These are phyloP conservation scores for Ploceus nigricollis DNA, from an alignment of 2,113 vertebrate species.

Conservation along the genomic window DNA sequence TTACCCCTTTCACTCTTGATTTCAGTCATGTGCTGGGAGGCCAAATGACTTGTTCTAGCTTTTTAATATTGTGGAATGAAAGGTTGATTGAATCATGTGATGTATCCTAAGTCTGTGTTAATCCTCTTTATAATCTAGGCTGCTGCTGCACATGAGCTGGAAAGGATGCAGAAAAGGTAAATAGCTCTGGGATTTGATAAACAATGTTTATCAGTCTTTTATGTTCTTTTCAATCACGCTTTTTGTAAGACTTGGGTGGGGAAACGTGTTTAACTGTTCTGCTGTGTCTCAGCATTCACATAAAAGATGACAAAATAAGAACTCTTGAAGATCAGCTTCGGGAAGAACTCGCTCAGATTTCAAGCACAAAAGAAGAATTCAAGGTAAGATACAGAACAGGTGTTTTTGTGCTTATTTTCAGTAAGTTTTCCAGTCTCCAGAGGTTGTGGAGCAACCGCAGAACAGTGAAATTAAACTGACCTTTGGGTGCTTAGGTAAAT, in stretches of 20 bases:
- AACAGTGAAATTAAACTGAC: background rate
- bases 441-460: background rate
- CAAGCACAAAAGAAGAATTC: conserved; percentile 74
- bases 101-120: conserved; percentile 52
- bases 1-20: background rate
- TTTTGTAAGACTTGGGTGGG: background rate
- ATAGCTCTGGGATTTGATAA: conserved; percentile 33
- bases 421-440: background rate
- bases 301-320: conserved; percentile 79
- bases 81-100: conserved; percentile 49
- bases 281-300: conserved; percentile 56
- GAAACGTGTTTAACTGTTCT: background rate
- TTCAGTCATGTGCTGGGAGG: conserved; percentile 16
- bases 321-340: conserved; percentile 75
- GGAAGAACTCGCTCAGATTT: conserved; percentile 57
- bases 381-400: conserved; percentile 58
- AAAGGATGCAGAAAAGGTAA: conserved; percentile 81
- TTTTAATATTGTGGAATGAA: conserved; percentile 44
- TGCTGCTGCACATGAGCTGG: conserved; percentile 73
- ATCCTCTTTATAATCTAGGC: conserved; percentile 71
- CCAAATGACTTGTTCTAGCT: conserved; percentile 34
- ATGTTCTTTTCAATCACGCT: background rate
- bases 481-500: background rate
- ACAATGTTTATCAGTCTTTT: background rate
- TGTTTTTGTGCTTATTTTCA: background rate